A percentile compares a stretch with the other conserved stretches of the same genome.
Conservation (phyloP, 2,113 vertebrate genomes). For the Hippocampus guttulatus region DNA sequence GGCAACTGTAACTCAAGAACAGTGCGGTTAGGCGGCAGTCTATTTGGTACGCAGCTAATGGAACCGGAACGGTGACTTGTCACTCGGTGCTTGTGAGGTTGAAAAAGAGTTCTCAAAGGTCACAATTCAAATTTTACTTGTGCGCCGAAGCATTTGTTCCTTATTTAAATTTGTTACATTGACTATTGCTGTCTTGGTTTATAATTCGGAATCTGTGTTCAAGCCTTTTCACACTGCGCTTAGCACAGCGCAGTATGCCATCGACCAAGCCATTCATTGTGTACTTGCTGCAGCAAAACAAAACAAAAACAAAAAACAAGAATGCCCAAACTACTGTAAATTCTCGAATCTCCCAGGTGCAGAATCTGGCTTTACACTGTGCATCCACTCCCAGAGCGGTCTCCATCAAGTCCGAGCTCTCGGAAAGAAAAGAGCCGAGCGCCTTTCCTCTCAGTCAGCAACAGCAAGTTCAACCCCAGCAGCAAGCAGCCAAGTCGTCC, state of each 20-base stretch:
- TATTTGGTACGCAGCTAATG: background rate
- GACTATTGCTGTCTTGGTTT: too few relatives aligned
- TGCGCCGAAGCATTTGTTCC: too few relatives aligned
- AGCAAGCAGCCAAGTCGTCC: slow-evolving; percentile 64
- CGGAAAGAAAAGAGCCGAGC: slow-evolving; percentile 72
- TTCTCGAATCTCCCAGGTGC: slow-evolving; percentile 47
- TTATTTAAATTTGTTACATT: too few relatives aligned
- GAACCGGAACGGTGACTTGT: background rate
- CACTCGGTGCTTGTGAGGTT: background rate
- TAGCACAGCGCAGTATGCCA: too few relatives aligned
- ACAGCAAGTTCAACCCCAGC: slow-evolving; percentile 75
- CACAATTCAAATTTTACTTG: background rate
- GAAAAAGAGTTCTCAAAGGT: background rate
- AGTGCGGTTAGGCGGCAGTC: too few relatives aligned
- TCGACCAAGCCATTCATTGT: too few relatives aligned
- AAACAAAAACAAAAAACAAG: too few relatives aligned
- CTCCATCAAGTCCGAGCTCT: slow-evolving; percentile 70
- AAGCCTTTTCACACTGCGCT: too few relatives aligned
- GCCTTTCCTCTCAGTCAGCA: slow-evolving; percentile 82
- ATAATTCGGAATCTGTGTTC: too few relatives aligned
- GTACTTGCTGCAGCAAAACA: too few relatives aligned
- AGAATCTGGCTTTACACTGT: slow-evolving; percentile 75
- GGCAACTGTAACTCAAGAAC: too few relatives aligned
- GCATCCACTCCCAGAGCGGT: slow-evolving; percentile 57
- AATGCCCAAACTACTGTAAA: too few relatives aligned